Percentiles rank a stretch among this genome's conserved stretches.
Conservation (phyloP, 1,140 invertebrate genomes). For the Lethocerus indicus region DNA sequence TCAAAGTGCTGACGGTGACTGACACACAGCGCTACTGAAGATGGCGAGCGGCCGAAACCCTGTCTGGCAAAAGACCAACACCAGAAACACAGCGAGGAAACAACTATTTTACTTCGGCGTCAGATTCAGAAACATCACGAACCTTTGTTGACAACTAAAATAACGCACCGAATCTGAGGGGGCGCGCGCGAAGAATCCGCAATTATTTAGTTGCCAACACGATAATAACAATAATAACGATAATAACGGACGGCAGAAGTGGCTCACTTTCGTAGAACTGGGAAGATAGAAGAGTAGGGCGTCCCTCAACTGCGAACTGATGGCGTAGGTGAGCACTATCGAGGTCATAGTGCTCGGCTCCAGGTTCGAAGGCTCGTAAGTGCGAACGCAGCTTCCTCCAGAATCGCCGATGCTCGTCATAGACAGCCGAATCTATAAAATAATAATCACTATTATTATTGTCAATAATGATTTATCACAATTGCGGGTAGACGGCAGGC, state of each 20-base stretch:
- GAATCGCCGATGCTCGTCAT: slow-evolving; percentile 29
- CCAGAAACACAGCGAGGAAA: too few relatives aligned
- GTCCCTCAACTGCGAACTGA: slow-evolving; percentile 36
- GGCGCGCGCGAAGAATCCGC: too few relatives aligned
- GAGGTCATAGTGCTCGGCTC: slow-evolving; percentile 50
- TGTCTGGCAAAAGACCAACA: too few relatives aligned
- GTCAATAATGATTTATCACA: too few relatives aligned
- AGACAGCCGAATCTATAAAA: slow-evolving; percentile 61
- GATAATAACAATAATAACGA: not conserved
- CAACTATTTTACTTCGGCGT: too few relatives aligned
- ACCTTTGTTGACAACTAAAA: too few relatives aligned
- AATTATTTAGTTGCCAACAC: not conserved
- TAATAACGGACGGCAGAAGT: not conserved
- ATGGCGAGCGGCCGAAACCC: too few relatives aligned
- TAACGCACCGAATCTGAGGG: too few relatives aligned
- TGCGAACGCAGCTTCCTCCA: slow-evolving; percentile 33
- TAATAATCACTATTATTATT: not conserved
- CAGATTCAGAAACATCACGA: too few relatives aligned
- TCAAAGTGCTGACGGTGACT: too few relatives aligned
- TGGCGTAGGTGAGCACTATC: slow-evolving; percentile 46
- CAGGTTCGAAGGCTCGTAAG: slow-evolving; percentile 42
- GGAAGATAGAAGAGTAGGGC: slow-evolving; percentile 48
- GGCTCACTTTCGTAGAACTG: slow-evolving; percentile 33
- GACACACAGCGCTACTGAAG: too few relatives aligned
- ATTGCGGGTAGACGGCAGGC: too few relatives aligned